These are phyloP conservation scores for Pseudeuparius sepicola DNA, from an alignment of 2,888 invertebrate species.

Conservation along the genomic window DNA sequence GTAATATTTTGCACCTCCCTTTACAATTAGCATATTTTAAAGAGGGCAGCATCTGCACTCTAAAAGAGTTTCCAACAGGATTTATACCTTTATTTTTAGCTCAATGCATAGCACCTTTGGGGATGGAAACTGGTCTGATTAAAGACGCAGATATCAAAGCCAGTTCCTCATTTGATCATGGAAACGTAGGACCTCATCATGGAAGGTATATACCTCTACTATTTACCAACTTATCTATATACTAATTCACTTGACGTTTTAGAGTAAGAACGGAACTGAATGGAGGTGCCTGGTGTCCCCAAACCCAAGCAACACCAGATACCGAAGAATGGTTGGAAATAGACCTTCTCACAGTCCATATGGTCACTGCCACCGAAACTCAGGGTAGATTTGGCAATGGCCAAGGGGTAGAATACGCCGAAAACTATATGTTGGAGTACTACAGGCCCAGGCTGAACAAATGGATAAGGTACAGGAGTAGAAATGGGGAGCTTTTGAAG, in stretches of 20 bases:
- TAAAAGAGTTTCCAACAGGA: too few relatives aligned
- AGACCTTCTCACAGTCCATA: conserved; percentile 66
- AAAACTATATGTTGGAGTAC: conserved; percentile 75
- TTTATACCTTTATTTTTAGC: conserved; percentile 56
- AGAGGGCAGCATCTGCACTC: too few relatives aligned
- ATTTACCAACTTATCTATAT: background rate
- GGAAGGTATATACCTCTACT: conserved; percentile 54
- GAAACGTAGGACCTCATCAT: conserved; percentile 76
- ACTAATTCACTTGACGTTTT: conserved; percentile 31
- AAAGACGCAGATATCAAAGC: conserved; percentile 72
- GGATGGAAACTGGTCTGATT: conserved; percentile 77
- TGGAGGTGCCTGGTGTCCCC: conserved; percentile 92
- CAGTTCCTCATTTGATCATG: conserved; percentile 76
- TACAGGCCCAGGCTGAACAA: conserved; percentile 60
- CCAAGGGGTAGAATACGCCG: conserved; percentile 78
- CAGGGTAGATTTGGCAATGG: conserved; percentile 92
- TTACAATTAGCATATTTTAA: too few relatives aligned
- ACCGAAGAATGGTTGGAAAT: conserved; percentile 71
- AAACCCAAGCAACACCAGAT: conserved; percentile 66
- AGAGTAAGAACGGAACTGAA: conserved; percentile 73
- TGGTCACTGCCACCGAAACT: conserved; percentile 70
- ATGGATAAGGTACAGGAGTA: conserved; percentile 72
- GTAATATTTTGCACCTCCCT: too few relatives aligned
- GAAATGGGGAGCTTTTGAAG: conserved; percentile 58
- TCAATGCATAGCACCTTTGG: conserved; percentile 70